These are phyloP conservation scores for Catharus ustulatus DNA, from an alignment of 2,797 vertebrate species.

Conservation along the genomic window DNA sequence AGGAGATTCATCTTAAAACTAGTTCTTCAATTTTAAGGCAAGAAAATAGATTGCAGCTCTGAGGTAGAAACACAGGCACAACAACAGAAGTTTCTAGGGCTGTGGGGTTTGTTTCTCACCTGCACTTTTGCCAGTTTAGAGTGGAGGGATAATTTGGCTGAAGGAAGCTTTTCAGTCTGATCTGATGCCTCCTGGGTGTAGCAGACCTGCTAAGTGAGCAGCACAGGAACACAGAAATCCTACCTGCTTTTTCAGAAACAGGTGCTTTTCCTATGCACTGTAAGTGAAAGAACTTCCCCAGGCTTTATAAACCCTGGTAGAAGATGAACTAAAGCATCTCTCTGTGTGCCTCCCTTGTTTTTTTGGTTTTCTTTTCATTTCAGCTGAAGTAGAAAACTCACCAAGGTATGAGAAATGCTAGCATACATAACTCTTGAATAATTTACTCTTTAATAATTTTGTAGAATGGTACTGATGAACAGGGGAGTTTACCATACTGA, in stretches of 20 bases:
- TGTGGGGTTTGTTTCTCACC: not conserved
- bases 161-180: not conserved
- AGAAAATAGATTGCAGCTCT: not conserved
- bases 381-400: not conserved
- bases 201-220: not conserved
- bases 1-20: not conserved
- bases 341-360: not conserved
- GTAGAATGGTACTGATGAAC: constrained; percentile 39
- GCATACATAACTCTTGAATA: not conserved
- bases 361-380: not conserved
- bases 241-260: too few species aligned
- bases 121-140: not conserved
- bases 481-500: constrained; percentile 41
- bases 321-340: not conserved
- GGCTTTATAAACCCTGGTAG: not conserved
- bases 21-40: not conserved
- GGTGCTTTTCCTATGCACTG: not conserved
- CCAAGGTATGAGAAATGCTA: not conserved
- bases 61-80: not conserved
- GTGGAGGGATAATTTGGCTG: not conserved
- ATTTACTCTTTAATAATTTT: constrained; percentile 59
- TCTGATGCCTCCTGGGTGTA: not conserved
- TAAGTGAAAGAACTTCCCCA: not conserved
- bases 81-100: not conserved
- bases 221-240: not conserved